Evolutionary conservation across 2,888 invertebrate genomes (phyloP), one percentile per base, ranked within the genome.

Genomic region (Cantharis rufa): DNA sequence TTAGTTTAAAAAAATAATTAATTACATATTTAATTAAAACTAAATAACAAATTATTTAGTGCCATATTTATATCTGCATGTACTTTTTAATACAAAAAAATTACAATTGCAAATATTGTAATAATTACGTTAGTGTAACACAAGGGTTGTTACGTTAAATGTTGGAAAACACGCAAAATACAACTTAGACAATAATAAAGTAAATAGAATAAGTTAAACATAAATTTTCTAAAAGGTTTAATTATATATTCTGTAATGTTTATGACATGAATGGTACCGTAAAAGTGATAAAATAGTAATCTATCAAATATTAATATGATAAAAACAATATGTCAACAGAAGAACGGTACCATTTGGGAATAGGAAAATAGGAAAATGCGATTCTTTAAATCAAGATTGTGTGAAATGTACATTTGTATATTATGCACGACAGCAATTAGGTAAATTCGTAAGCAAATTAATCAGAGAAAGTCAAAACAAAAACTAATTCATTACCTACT

Each of bases 31-130:
- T 21, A 66, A 66, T 66, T 21, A 66, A 66, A 66, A 66, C 64
- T 66, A 66, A 66, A 66, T 66, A 66, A 66, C 64, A 66, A 66
- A 66, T 21, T 66, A 66, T 66, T 66, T 21, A 66, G 64, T 66
- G 64, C 64, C 64, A 66, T 66, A 66, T 66, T 66, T 66, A 66
- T 48, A 48, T 48, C 48, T 7, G 48, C n/a, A n/a, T n/a, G n/a
- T 48, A 48, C 7, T 48, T 48, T 48, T 48, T 48, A 48, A 48
- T 48, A 48, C 13, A 48, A n/a, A 48, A 24, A 48, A 48, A 48
- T 48, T 48, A 48, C 48, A 48, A 48, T 48, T 48, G 48, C 48
- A 48, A 48, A 48, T 48, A 48, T 48, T 48, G 48, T 48, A 48
- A 48, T 48, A 48, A 48, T 48, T 48, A 48, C 48, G 48, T 48